Evolutionary conservation across 2,113 vertebrate species (phyloP).

Genomic region (Petaurus breviceps): DNA sequence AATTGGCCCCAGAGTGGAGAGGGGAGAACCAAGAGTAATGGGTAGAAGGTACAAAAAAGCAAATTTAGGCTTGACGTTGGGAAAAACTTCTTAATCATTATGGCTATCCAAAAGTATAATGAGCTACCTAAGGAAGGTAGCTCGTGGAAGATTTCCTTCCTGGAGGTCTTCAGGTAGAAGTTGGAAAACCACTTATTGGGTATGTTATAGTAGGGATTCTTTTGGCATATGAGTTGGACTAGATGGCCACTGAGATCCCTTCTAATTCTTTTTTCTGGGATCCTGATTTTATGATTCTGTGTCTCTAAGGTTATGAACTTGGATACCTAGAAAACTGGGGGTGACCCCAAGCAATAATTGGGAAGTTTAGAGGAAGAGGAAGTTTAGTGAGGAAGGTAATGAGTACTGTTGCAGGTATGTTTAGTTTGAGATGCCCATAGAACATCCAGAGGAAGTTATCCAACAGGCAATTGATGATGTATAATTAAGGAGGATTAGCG

Average conservation of each 20-base stretch:
- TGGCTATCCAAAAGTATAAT: not conserved
- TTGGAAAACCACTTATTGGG: not conserved
- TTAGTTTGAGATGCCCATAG: not conserved
- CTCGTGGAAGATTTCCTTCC: too few species aligned
- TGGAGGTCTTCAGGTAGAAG: not conserved
- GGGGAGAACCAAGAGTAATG: not conserved
- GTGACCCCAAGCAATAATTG: not conserved
- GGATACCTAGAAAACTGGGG: not conserved
- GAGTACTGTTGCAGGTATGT: not conserved
- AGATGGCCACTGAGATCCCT: not conserved
- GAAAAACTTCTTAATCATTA: not conserved
- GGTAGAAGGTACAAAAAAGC: not conserved
- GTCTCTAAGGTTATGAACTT: not conserved
- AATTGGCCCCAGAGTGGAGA: not conserved
- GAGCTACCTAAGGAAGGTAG: not conserved
- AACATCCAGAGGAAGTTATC: not conserved
- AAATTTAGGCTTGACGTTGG: not conserved
- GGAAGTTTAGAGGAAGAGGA: not conserved
- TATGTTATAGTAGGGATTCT: not conserved
- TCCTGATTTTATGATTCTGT: not conserved
- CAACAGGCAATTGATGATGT: not conserved
- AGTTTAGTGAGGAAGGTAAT: not conserved
- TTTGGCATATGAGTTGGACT: not conserved
- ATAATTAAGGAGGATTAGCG: not conserved
- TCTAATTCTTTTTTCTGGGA: not conserved